Conservation (phyloP, 2,888 invertebrate species). For the Craniophora ligustri region DNA sequence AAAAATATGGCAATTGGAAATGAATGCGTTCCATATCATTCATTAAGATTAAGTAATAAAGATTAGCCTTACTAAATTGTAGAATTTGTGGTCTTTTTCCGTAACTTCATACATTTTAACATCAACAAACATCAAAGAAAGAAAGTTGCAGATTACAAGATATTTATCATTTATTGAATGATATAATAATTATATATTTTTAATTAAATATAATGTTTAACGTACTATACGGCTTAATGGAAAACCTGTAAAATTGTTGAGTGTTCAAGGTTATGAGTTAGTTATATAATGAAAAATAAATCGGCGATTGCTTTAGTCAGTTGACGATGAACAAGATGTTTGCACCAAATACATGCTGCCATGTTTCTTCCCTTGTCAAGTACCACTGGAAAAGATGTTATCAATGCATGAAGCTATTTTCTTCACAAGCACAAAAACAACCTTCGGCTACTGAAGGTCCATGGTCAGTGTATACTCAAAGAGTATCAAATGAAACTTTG, state of each 20-base stretch:
- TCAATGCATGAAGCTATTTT: conserved; percentile 72
- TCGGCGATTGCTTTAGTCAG: conserved; percentile 52
- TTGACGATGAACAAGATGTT: conserved; percentile 71
- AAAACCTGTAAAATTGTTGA: conserved; percentile 38
- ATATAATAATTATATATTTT: too few relatives aligned
- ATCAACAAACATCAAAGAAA: too few relatives aligned
- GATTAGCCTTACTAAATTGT: too few relatives aligned
- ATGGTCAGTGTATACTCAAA: conserved; percentile 86
- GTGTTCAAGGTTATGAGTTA: conserved; percentile 56
- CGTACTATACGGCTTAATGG: neutral
- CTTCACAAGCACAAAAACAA: conserved; percentile 69
- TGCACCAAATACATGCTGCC: conserved; percentile 63
- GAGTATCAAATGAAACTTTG: conserved; percentile 89
- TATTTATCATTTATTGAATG: too few relatives aligned
- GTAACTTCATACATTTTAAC: too few relatives aligned
- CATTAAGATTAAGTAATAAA: too few relatives aligned
- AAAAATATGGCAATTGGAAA: too few relatives aligned
- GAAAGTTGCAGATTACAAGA: too few relatives aligned
- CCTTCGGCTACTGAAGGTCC: conserved; percentile 76
- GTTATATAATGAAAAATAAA: conserved; percentile 68
- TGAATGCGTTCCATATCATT: too few relatives aligned
- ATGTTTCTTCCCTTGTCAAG: conserved; percentile 66
- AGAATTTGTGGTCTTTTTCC: too few relatives aligned
- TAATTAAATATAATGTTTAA: neutral
- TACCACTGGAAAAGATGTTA: conserved; percentile 71